Base-by-base conservation (phyloP, 2,888 invertebrate species). In the Dorcus hopei region DNA sequence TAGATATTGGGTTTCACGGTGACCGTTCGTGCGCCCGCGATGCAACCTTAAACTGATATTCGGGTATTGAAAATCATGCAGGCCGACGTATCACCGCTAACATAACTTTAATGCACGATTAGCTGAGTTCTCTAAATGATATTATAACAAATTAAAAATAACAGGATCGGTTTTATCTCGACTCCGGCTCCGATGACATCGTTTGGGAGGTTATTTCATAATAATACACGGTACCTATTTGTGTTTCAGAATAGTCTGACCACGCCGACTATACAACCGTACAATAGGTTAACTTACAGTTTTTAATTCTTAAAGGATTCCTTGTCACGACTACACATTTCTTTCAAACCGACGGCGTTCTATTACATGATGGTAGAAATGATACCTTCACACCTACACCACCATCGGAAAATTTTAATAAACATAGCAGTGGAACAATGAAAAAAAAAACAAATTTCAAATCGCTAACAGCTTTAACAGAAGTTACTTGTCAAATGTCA, bases 81-180 rank as follows among this genome's bases (percentile, higher is more conserved):
- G 16, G 39, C 40, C n/a, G 51, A 19, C 38, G 50, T 50, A 39
- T 33, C 26, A 33, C 26, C 26, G 26, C 26, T 33, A 33, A 33
- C 45, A 45, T 45, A 19, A 45, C 45, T 45, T 45, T 45, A 45
- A 45, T 45, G 53, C 43, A 57, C 42, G 52, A 57, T 57, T 51
- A 57, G 57, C 41, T 38, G 57, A 57, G 43, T 57, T 57, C 50
- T 57, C 52, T 23, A 51, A 52, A 45, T 57, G 57, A 57, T 57
- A 57, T 52, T 57, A 57, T 52, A 57, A 57, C 51, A 45, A 45
- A 45, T 45, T 45, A 45, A 45, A 45, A 45, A 45, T 45, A 11
- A 9, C n/a, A 11, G 45, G 26, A 33, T 45, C 45, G 45, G 45
- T 9, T 41, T 49, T 50, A 16, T 50, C 9, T 50, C n/a, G 38